Evolutionary conservation across 2,797 vertebrate species (phyloP).

Genomic region (Vipera ursinii): DNA sequence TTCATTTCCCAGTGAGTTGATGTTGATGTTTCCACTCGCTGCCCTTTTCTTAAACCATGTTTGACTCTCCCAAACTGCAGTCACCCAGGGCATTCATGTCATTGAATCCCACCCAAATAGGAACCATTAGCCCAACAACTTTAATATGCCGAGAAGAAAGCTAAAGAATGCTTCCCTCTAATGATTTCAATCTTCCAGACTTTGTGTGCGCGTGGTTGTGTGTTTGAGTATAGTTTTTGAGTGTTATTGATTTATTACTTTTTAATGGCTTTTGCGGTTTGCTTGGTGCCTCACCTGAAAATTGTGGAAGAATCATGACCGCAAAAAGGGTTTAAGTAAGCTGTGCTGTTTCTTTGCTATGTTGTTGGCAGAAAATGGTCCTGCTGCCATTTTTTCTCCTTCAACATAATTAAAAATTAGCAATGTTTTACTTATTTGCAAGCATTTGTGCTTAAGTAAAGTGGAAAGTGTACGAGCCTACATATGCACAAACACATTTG

Average conservation of each 20-base stretch:
- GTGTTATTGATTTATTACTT: slow-evolving; percentile 41
- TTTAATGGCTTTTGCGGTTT: slow-evolving; percentile 4
- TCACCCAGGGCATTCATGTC: background rate
- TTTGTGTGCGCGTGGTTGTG: background rate
- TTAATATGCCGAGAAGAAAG: slow-evolving; percentile 9
- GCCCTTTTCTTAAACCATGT: background rate
- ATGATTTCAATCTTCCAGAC: slow-evolving; percentile 15
- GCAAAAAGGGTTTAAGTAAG: slow-evolving; percentile 1
- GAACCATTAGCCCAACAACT: slow-evolving; percentile 25
- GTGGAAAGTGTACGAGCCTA: background rate
- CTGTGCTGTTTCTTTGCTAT: background rate
- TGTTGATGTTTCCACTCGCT: background rate
- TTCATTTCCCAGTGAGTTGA: background rate
- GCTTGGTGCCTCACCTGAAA: slow-evolving; percentile 17
- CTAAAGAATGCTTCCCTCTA: slow-evolving; percentile 40
- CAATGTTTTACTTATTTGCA: background rate
- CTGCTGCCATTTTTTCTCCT: background rate
- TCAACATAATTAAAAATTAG: background rate
- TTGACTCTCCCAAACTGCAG: background rate
- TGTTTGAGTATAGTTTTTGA: background rate
- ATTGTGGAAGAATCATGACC: background rate
- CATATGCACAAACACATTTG: background rate
- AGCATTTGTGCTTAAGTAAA: background rate
- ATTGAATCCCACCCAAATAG: background rate
- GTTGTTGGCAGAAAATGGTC: background rate